phyloP scores from a whole-genome alignment of 2,888 invertebrate genomes.

The Ganaspis brasiliensis region DNA sequence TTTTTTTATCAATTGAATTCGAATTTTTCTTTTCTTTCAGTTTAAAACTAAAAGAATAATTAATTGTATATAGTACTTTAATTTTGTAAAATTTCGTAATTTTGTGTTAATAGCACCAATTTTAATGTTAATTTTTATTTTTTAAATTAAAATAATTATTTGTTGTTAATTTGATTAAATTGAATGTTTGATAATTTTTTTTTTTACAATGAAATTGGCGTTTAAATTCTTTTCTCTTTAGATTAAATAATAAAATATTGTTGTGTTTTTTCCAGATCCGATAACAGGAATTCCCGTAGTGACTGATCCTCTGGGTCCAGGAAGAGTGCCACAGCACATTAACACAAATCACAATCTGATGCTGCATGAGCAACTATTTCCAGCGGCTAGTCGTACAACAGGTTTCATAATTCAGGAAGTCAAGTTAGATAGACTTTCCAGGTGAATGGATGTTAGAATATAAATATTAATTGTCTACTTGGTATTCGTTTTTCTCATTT shows the following conservation, averaged over 20 bases:
- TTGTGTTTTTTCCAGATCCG: conserved; percentile 84
- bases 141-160: too few relatives aligned
- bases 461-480: conserved; percentile 15
- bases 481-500: neutral
- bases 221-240: neutral
- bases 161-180: too few relatives aligned
- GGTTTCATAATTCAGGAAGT: conserved; percentile 77
- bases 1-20: too few relatives aligned
- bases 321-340: conserved; percentile 82
- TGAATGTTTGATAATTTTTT: too few relatives aligned
- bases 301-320: conserved; percentile 75
- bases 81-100: too few relatives aligned
- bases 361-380: conserved; percentile 88
- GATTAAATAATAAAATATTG: neutral
- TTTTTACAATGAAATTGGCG: too few relatives aligned
- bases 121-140: too few relatives aligned
- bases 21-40: too few relatives aligned
- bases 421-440: conserved; percentile 75
- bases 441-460: conserved; percentile 64
- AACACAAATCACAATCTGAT: conserved; percentile 88
- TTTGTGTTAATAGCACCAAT: too few relatives aligned
- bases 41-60: too few relatives aligned
- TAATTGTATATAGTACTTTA: too few relatives aligned
- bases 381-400: conserved; percentile 80
- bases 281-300: conserved; percentile 87